Evolutionary conservation across 1,140 invertebrate species (phyloP), one percentile per base, ranked within the genome.

Genomic region (Microplitis mediator): DNA sequence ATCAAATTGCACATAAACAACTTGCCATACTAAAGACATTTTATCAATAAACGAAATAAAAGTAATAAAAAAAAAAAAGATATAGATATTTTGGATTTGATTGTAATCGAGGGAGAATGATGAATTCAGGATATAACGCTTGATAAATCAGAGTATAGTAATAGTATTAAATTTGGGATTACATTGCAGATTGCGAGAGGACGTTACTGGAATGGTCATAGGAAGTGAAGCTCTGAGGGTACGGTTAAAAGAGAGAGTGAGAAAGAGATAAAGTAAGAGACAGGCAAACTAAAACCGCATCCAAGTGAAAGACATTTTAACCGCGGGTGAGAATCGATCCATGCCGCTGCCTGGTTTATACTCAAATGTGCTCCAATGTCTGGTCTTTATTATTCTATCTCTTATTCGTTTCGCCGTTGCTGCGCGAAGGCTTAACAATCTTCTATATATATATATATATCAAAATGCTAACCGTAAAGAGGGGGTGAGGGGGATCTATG

Each of bases 221-320:
- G 52, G 52, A 23, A 54, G 14, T 14, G 13, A 54, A n/a, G 23
- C 2, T 2, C 2, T 23, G 23, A 23, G 23, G 23, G 23, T 23
- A 23, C 23, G n/a, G 60, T 13, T 35, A 61, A 31, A 34, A 31
- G 31, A 32, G 23, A 23, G 23, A 23, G 23, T 23, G 2, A 62
- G 23, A 62, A 35, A 35, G 23, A 34, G 8, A 34, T 13, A 35
- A 36, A 64, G 11, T 36, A 13, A 64, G 13, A 35, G 14, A 64
- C 4, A 11, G 35, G 36, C 4, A 39, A 32, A n/a, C 31, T 32
- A 6, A 73, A 65, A 62, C 74, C 72, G 67, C 72, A 74, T 76
- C 71, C 31, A 16, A 45, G 39, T 34, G 58, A 70, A 51, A 62
- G 68, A 61, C 39, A 62, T 70, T 45, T 39, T 70, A 61, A 61